Percentiles rank a stretch among this genome's conserved stretches.
phyloP scores from a whole-genome alignment of 2,888 invertebrate genomes.

The Ichneumon xanthorius region DNA sequence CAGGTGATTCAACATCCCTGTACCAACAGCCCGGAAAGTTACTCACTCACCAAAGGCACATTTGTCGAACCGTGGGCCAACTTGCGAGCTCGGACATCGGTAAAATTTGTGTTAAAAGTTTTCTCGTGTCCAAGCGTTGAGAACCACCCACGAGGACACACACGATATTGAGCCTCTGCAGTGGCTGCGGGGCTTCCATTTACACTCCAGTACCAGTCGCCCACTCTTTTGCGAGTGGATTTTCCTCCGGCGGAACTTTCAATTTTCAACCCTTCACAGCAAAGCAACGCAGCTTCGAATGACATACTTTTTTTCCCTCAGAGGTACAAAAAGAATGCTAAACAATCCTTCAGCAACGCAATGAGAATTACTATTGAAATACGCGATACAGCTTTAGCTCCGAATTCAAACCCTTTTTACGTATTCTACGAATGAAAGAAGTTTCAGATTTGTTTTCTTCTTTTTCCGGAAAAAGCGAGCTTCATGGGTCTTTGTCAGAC shows the following conservation, averaged over 20 bases:
- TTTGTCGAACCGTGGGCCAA: not conserved
- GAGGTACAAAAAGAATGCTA: conserved; percentile 14
- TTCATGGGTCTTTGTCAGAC: not conserved
- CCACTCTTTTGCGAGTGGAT: not conserved
- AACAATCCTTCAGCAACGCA: not conserved
- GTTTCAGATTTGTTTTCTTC: not conserved
- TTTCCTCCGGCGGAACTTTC: not conserved
- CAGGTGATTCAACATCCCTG: not conserved
- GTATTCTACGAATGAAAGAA: not conserved
- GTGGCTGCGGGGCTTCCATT: conserved; percentile 4
- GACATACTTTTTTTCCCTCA: not conserved
- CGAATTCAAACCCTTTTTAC: not conserved
- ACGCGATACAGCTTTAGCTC: not conserved
- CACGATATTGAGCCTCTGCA: conserved; percentile 13
- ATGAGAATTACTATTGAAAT: conserved; percentile 12
- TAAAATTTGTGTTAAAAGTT: conserved; percentile 23
- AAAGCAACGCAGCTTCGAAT: not conserved
- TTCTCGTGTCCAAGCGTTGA: conserved; percentile 6
- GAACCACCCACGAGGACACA: not conserved
- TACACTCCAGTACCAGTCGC: conserved; percentile 3
- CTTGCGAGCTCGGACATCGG: not conserved
- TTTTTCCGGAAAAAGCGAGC: not conserved
- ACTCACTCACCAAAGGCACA: not conserved
- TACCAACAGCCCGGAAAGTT: conserved; percentile 1
- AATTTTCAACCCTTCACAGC: conserved; percentile 3